phyloP scores from a whole-genome alignment of 2,797 vertebrate species.

The Melanotaenia maccullochi region DNA sequence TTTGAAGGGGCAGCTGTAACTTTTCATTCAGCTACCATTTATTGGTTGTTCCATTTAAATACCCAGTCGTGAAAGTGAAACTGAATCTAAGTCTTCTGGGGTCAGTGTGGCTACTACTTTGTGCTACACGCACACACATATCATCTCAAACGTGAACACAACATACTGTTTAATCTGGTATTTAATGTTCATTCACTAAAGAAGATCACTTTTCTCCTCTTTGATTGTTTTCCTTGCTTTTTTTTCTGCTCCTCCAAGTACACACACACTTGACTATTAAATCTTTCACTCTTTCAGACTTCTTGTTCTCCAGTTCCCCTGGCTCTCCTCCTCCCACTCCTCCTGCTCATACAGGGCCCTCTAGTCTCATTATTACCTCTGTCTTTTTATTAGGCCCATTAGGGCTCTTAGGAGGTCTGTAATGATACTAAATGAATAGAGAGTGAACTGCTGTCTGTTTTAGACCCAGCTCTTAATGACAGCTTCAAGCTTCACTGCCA shows the following conservation, averaged over 20 bases:
- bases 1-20: background rate
- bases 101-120: constrained; percentile 39
- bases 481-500: constrained; percentile 77
- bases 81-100: constrained; percentile 3
- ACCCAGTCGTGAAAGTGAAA: background rate
- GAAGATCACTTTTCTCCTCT: constrained; percentile 27
- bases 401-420: constrained; percentile 83
- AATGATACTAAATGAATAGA: constrained; percentile 84
- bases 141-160: background rate
- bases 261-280: constrained; percentile 22
- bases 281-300: constrained; percentile 49
- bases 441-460: constrained; percentile 82
- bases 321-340: constrained; percentile 56
- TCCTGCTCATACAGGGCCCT: constrained; percentile 71
- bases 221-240: constrained; percentile 11
- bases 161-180: constrained; percentile 18
- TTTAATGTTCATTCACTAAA: constrained; percentile 37
- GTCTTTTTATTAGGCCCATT: constrained; percentile 84
- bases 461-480: constrained; percentile 75
- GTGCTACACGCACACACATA: constrained; percentile 19
- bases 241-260: constrained; percentile 9
- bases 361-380: constrained; percentile 83
- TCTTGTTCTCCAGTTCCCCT: constrained; percentile 60
- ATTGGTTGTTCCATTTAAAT: background rate
- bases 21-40: background rate